These are phyloP conservation scores for Cyanistes caeruleus DNA, from an alignment of 2,113 vertebrate genomes.

Conservation along the genomic window DNA sequence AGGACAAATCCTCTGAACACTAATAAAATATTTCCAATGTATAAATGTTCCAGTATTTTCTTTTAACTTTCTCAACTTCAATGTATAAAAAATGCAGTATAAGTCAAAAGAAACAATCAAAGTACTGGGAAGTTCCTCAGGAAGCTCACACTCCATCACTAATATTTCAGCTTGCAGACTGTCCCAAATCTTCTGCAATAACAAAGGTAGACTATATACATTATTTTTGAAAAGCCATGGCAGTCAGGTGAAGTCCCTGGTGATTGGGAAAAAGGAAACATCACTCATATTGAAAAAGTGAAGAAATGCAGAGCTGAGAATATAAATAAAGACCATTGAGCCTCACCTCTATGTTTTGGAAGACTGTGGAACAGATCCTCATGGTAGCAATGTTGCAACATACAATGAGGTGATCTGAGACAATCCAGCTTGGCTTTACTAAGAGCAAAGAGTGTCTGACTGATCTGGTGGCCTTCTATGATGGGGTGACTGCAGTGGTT, in stretches of 20 bases:
- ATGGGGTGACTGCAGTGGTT: neutral
- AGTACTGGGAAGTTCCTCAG: neutral
- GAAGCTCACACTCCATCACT: neutral
- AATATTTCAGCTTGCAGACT: neutral
- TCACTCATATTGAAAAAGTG: neutral
- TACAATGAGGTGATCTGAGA: neutral
- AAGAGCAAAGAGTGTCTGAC: neutral
- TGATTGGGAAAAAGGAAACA: neutral
- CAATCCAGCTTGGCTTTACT: neutral
- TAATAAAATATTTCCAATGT: neutral
- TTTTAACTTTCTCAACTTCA: neutral
- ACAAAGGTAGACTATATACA: neutral
- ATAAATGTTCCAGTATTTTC: neutral
- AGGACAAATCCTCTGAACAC: neutral
- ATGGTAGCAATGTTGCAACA: neutral
- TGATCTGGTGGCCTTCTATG: neutral
- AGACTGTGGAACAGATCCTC: neutral
- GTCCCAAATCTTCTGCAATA: neutral
- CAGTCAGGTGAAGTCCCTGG: neutral
- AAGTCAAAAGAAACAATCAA: neutral
- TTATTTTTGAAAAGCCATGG: neutral
- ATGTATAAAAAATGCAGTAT: neutral
- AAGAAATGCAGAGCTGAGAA: neutral
- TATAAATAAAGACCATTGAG: neutral
- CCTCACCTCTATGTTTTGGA: neutral